Evolutionary conservation across 2,113 vertebrate species (phyloP).

Genomic region (Salvelinus sp.): DNA sequence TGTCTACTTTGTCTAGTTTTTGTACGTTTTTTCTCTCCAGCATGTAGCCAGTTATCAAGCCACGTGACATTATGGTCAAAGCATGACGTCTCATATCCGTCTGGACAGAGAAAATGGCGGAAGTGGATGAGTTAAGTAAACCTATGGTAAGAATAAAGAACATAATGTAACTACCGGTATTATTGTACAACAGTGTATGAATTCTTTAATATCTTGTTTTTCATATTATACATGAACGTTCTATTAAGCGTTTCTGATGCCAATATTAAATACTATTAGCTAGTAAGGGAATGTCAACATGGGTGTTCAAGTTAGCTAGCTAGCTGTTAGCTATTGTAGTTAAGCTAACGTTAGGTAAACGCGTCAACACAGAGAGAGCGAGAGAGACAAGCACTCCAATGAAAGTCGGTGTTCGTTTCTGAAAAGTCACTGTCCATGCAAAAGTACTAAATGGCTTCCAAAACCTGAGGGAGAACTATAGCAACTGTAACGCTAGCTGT

Average conservation of each 20-base stretch:
- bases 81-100: not conserved
- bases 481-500: no score
- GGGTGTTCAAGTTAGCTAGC: not conserved
- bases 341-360: not conserved
- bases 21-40: no score
- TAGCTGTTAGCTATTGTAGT: not conserved
- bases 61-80: not conserved
- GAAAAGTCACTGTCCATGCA: no score
- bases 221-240: not conserved
- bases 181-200: not conserved
- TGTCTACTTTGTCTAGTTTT: no score
- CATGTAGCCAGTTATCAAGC: not conserved
- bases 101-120: slow-evolving; percentile 63
- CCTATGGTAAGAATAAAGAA: slow-evolving; percentile 48
- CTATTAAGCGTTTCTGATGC: not conserved
- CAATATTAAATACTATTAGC: not conserved
- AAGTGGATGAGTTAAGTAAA: slow-evolving; percentile 65
- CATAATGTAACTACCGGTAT: not conserved
- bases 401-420: no score
- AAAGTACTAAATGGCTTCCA: no score
- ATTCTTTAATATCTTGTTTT: not conserved
- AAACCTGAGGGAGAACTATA: no score
- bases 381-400: no score
- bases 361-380: not conserved
- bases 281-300: not conserved